A percentile compares a stretch with the other conserved stretches of the same genome.
phyloP scores from a whole-genome alignment of 1,140 invertebrate species.

The Battus philenor region DNA sequence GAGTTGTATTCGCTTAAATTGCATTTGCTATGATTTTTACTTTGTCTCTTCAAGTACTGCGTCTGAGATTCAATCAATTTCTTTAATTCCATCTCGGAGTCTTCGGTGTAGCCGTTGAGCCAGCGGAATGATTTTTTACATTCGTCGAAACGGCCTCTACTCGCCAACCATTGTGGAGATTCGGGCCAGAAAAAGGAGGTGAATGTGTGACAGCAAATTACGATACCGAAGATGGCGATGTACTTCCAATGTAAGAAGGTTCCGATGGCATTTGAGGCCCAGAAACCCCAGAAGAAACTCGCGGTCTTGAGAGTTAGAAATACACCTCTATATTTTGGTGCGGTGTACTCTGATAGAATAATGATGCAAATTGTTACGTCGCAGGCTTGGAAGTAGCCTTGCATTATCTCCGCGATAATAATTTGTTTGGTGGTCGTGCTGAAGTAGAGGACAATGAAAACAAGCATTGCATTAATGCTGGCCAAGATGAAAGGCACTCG shows the following conservation, averaged over 20 bases:
- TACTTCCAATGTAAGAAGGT: constrained; percentile 36
- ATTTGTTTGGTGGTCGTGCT: constrained; percentile 24
- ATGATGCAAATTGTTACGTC: constrained; percentile 21
- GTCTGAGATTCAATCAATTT: constrained; percentile 9
- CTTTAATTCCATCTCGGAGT: constrained; percentile 16
- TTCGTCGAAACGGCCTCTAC: constrained; percentile 20
- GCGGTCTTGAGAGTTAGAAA: constrained; percentile 34
- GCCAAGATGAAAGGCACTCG: constrained; percentile 23
- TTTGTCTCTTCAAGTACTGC: not conserved
- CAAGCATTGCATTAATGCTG: constrained; percentile 18
- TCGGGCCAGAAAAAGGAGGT: constrained; percentile 24
- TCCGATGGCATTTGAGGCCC: constrained; percentile 33
- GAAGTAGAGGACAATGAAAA: constrained; percentile 26
- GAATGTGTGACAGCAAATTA: constrained; percentile 13
- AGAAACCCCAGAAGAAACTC: constrained; percentile 35
- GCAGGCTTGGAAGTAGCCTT: constrained; percentile 18
- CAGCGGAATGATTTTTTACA: constrained; percentile 23
- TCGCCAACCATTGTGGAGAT: constrained; percentile 32
- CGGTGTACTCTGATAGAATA: constrained; percentile 33
- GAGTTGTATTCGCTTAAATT: too few species aligned
- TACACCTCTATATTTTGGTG: constrained; percentile 31
- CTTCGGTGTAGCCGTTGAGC: constrained; percentile 22
- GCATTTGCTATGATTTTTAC: too few species aligned
- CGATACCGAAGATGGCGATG: constrained; percentile 22
- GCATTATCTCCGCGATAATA: constrained; percentile 29